These are phyloP conservation scores for Tribolium madens DNA, from an alignment of 1,140 invertebrate species.

Conservation along the genomic window DNA sequence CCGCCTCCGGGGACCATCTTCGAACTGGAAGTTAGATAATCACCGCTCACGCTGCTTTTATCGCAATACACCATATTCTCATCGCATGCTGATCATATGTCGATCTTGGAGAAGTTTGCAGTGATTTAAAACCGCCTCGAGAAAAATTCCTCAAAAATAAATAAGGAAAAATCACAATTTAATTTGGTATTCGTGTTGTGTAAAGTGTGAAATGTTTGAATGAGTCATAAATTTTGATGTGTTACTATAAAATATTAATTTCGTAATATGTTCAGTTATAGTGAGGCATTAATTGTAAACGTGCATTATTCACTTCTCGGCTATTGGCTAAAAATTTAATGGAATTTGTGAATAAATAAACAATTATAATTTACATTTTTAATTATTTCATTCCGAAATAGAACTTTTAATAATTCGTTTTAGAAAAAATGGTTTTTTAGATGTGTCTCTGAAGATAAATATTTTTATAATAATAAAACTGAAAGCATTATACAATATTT, in stretches of 20 bases:
- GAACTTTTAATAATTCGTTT: not conserved
- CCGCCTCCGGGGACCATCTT: conserved; percentile 49
- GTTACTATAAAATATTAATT: not conserved
- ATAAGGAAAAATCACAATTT: not conserved
- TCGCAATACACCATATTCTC: conserved; percentile 42
- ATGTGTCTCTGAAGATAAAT: not conserved
- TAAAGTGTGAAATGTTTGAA: not conserved
- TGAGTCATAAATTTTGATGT: not conserved
- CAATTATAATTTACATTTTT: no score
- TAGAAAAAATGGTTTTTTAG: not conserved
- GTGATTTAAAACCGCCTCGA: not conserved
- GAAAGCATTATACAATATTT: not conserved
- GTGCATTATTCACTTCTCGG: not conserved
- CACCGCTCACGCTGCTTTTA: conserved; percentile 45
- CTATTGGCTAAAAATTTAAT: not conserved
- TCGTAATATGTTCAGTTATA: not conserved
- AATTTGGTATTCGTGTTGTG: not conserved
- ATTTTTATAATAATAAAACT: not conserved
- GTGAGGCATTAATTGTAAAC: not conserved
- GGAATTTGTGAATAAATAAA: no score
- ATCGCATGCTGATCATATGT: conserved; percentile 34
- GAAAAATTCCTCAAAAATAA: not conserved
- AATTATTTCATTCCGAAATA: no score
- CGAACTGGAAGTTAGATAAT: conserved; percentile 51
- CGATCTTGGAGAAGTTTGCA: no score